Base-by-base conservation (phyloP, 2,113 vertebrate genomes). In the Pachyramphus minor region DNA sequence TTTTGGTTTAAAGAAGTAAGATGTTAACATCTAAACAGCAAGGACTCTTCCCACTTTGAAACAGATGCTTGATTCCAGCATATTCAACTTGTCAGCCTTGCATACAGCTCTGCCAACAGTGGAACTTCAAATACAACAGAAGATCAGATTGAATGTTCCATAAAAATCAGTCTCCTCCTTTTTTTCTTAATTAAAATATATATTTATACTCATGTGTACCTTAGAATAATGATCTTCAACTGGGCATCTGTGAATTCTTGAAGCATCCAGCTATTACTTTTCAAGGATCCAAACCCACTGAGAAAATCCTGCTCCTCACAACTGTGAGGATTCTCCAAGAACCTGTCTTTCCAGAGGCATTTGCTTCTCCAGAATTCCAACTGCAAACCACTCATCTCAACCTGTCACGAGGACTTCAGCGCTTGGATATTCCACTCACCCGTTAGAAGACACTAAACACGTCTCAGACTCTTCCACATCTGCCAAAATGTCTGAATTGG, bases 401-500 rank as follows among this genome's bases (percentile, higher is more conserved):
- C 5, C 42, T 12, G 41, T 3, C 2, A 0, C 47, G 33, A 39
- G 30, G 33, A 22, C 24, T 37, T n/a, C 16, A 25, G 39, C 62
- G 45, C 33, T 11, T 33, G 19, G 9, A 9, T 10, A 9, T 9
- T 39, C 44, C 22, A 96, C 98, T 98, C 82, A 98, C 98, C 53
- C 89, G 62, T 95, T 95, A 49, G 97, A 92, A 12, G 97, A 95
- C 1, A 37, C 71, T 66, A 96, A 96, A 80, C 78, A 71, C 1
- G 71, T 88, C 53, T 97, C 95, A 47, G 91, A 80, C 35, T 71
- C 94, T 58, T 98, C 94, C 23, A 94, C 39, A 45, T 98, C 98
- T 95, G 97, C 97, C 86, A 98, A 56, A 88, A 98, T 98, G 90
- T 98, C 98, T 3, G 98, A 98, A 47, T 91, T 97, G 69, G 98